A percentile compares a stretch with the other conserved stretches of the same genome.
Evolutionary conservation across 2,113 vertebrate species (phyloP).

Genomic region (Gallinago undulata): DNA sequence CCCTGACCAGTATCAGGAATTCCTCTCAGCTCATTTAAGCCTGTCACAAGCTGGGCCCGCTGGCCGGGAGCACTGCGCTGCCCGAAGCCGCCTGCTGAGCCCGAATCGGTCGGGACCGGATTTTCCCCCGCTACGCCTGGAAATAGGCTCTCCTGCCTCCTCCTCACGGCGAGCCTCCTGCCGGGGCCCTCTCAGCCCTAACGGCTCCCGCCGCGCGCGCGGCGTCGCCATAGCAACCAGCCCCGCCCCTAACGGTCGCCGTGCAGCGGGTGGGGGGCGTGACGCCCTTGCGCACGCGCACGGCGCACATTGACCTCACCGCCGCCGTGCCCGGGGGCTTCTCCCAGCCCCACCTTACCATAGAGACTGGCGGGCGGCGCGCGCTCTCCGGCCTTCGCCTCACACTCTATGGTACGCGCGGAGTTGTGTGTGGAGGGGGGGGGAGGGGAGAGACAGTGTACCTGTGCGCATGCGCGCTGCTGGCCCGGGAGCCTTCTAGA

Average conservation of each 20-base stretch:
- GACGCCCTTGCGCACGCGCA: neutral
- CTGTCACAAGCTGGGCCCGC: rapidly evolving
- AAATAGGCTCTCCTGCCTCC: rapidly evolving
- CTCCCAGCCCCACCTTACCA: neutral
- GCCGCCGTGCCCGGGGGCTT: neutral
- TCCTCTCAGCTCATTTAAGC: rapidly evolving
- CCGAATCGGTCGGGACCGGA: rapidly evolving
- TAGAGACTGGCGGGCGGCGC: neutral
- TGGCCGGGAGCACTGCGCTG: rapidly evolving
- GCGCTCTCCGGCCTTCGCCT: neutral
- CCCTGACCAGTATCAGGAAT: rapidly evolving
- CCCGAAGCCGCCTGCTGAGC: neutral
- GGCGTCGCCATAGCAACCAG: neutral
- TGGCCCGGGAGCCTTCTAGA: neutral
- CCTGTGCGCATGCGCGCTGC: neutral
- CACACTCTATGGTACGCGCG: neutral
- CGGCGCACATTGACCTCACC: neutral
- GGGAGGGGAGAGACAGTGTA: too few relatives aligned
- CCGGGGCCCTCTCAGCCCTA: neutral
- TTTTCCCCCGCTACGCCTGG: too few relatives aligned
- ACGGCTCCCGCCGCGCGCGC: neutral
- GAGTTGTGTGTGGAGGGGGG: neutral
- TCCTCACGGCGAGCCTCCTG: neutral
- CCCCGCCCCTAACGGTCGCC: neutral
- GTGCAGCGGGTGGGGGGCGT: neutral